phyloP scores from a whole-genome alignment of 2,797 vertebrate species.

The Catostomus latipinnis region DNA sequence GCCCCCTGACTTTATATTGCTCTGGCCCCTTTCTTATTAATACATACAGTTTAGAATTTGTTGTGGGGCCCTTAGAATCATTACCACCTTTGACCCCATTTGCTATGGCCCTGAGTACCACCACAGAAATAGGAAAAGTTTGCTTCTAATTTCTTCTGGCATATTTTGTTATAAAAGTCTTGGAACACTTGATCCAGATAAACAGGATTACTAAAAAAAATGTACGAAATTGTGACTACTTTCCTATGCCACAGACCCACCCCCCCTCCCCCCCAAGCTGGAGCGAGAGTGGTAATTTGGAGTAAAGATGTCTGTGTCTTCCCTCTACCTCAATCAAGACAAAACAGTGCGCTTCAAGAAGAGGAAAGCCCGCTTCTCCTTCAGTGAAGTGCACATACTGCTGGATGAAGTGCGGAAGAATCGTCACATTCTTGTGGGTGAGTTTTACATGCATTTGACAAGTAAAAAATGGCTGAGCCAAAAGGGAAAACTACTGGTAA shows the following conservation, averaged over 20 bases:
- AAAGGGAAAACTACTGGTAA: not conserved
- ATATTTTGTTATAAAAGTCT: not conserved
- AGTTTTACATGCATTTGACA: slow-evolving; percentile 52
- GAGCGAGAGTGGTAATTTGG: slow-evolving; percentile 1
- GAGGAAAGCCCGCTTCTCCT: slow-evolving; percentile 81
- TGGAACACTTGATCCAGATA: not conserved
- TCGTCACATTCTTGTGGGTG: slow-evolving; percentile 79
- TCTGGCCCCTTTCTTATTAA: too few relatives aligned
- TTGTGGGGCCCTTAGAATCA: too few relatives aligned
- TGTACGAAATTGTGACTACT: not conserved
- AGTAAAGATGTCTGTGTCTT: slow-evolving; percentile 72
- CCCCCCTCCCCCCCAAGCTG: not conserved
- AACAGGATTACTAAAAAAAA: not conserved
- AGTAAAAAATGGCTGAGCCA: not conserved
- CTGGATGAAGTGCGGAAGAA: slow-evolving; percentile 83
- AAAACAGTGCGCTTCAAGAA: slow-evolving; percentile 76
- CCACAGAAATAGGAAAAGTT: not conserved
- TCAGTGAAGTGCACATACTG: slow-evolving; percentile 82
- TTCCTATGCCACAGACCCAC: slow-evolving; percentile 2
- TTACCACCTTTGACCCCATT: too few relatives aligned
- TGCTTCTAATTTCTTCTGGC: not conserved
- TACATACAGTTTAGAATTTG: too few relatives aligned
- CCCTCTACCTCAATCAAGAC: slow-evolving; percentile 71
- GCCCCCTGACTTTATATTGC: too few relatives aligned
- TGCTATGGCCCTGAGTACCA: not conserved